Evolutionary conservation across 2,113 vertebrate genomes (phyloP).

Genomic region (Ctenodactylus gundi): DNA sequence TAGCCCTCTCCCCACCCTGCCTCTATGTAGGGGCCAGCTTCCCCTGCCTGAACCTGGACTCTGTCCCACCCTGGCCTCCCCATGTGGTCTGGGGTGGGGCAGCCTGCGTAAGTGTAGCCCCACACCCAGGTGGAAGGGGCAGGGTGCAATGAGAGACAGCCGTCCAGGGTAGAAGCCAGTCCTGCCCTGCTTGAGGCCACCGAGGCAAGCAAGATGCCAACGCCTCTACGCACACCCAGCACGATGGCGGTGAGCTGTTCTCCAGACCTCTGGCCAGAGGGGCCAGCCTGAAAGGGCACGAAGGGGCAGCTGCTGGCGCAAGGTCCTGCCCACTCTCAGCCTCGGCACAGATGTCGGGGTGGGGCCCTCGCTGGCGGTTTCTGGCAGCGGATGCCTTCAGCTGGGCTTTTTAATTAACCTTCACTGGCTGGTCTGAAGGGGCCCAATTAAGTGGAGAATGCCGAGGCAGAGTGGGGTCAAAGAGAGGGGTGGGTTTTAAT

Average conservation of each 20-base stretch:
- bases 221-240: too few species aligned
- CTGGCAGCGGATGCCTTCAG: not conserved
- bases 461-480: conserved; percentile 52
- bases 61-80: too few species aligned
- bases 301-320: not conserved
- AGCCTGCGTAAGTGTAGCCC: not conserved
- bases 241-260: too few species aligned
- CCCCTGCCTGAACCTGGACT: not conserved
- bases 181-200: not conserved
- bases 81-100: not conserved
- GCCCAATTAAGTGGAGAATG: conserved; percentile 73
- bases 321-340: not conserved
- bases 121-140: too few species aligned
- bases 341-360: not conserved
- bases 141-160: too few species aligned
- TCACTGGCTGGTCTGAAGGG: conserved; percentile 8
- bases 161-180: not conserved
- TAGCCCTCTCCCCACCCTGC: not conserved
- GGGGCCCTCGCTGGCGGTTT: accelerated
- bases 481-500: conserved; percentile 47
- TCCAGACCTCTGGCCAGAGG: too few species aligned
- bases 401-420: conserved; percentile 75
- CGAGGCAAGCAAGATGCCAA: not conserved
- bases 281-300: not conserved
- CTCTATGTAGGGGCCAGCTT: not conserved